Percentiles rank a stretch among this genome's conserved stretches.
Conservation (phyloP, 2,888 invertebrate genomes). For the Epicampocera succincta region DNA sequence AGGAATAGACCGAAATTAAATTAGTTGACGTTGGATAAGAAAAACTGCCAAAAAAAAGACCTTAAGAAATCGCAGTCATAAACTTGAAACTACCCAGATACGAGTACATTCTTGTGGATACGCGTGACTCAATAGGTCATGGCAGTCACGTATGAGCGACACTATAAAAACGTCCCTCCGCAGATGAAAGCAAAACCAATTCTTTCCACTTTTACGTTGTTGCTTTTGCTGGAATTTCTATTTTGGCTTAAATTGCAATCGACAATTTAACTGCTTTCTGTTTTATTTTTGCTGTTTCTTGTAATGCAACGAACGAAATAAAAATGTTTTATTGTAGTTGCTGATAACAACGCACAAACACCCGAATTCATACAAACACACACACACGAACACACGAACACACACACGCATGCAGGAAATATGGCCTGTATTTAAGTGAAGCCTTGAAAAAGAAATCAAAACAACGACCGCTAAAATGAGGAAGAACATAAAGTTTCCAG, state of each 20-base stretch:
- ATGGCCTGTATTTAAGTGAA: not conserved
- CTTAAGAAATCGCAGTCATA: too few relatives aligned
- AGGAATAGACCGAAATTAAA: too few relatives aligned
- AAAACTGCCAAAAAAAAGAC: too few relatives aligned
- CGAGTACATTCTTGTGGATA: too few relatives aligned
- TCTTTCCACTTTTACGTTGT: constrained; percentile 16
- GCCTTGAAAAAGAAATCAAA: constrained; percentile 24
- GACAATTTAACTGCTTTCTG: constrained; percentile 39
- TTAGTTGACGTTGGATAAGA: too few relatives aligned
- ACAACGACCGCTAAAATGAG: constrained; percentile 12
- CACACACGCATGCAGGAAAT: not conserved
- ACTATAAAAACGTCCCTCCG: not conserved
- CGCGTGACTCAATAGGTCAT: too few relatives aligned
- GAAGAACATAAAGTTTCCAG: not conserved
- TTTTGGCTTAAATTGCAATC: constrained; percentile 53
- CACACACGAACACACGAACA: not conserved
- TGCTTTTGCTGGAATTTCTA: constrained; percentile 17
- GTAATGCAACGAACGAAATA: constrained; percentile 14
- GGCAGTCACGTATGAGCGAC: too few relatives aligned
- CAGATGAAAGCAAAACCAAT: constrained; percentile 63
- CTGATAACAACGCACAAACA: not conserved
- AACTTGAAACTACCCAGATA: too few relatives aligned
- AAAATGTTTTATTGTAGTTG: constrained; percentile 3
- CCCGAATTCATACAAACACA: not conserved
- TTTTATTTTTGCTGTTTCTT: not conserved